These are phyloP conservation scores for Tenthredo notha DNA, from an alignment of 2,888 invertebrate genomes.

Conservation along the genomic window DNA sequence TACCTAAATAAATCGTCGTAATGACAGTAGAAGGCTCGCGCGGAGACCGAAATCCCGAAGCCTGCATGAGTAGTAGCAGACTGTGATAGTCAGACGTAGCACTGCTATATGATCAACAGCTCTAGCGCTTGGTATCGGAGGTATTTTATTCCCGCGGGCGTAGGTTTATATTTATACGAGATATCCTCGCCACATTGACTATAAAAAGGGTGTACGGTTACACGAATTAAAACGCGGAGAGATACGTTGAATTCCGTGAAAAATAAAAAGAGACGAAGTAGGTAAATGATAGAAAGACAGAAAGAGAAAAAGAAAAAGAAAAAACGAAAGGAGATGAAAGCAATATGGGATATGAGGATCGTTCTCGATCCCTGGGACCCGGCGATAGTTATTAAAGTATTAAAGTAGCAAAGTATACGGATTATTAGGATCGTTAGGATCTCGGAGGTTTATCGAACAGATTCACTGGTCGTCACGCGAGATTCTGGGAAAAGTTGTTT, in stretches of 20 bases:
- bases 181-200: slow-evolving; percentile 10
- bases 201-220: not conserved
- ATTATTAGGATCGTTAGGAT: slow-evolving; percentile 51
- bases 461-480: slow-evolving; percentile 76
- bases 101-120: not conserved
- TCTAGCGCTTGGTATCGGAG: not conserved
- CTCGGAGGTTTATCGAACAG: slow-evolving; percentile 68
- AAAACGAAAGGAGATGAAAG: not conserved
- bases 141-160: not conserved
- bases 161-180: not conserved
- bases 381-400: slow-evolving; percentile 48
- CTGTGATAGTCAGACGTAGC: not conserved
- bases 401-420: slow-evolving; percentile 51
- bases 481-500: slow-evolving; percentile 77
- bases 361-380: slow-evolving; percentile 23
- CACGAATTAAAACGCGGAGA: not conserved
- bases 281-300: no score
- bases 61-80: not conserved
- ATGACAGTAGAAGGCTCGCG: not conserved
- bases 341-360: slow-evolving; percentile 31
- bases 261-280: not conserved
- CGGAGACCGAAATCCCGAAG: not conserved
- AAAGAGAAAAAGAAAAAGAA: not conserved
- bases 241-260: slow-evolving; percentile 15
- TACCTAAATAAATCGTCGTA: not conserved